Conservation (phyloP, 2,113 vertebrate genomes). For the Oophaga pumilio region DNA sequence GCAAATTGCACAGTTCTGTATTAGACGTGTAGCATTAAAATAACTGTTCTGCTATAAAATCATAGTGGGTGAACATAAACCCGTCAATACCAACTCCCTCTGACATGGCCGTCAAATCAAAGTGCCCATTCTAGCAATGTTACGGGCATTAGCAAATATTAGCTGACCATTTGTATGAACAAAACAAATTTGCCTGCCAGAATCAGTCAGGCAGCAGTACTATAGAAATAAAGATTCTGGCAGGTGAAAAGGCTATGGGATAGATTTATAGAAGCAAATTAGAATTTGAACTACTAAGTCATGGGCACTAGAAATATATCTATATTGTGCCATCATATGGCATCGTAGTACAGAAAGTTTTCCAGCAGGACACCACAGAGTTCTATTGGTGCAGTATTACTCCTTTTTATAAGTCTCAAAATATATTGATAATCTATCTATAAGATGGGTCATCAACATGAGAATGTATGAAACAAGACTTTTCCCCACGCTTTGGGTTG, state of each 20-base stretch:
- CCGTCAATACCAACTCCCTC: background rate
- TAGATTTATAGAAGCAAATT: background rate
- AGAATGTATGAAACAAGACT: too few species aligned
- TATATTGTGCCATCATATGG: background rate
- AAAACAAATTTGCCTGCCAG: background rate
- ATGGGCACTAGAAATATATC: background rate
- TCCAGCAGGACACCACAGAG: background rate
- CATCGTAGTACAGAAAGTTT: background rate
- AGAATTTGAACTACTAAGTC: background rate
- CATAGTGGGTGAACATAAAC: conserved; percentile 9
- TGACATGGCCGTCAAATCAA: background rate
- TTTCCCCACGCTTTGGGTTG: too few species aligned
- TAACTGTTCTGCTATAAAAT: conserved; percentile 16
- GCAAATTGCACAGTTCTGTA: conserved; percentile 31
- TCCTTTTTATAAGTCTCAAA: too few species aligned
- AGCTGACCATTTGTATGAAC: too few species aligned
- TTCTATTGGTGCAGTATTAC: background rate
- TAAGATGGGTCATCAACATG: too few species aligned
- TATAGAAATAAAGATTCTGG: background rate
- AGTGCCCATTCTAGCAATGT: background rate
- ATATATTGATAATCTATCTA: too few species aligned
- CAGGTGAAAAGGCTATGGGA: background rate
- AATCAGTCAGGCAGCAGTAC: background rate
- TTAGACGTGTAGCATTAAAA: conserved; percentile 13
- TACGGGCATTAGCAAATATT: background rate